Conservation (phyloP, 2,797 vertebrate species). For the Lycodopsis pacificus region DNA sequence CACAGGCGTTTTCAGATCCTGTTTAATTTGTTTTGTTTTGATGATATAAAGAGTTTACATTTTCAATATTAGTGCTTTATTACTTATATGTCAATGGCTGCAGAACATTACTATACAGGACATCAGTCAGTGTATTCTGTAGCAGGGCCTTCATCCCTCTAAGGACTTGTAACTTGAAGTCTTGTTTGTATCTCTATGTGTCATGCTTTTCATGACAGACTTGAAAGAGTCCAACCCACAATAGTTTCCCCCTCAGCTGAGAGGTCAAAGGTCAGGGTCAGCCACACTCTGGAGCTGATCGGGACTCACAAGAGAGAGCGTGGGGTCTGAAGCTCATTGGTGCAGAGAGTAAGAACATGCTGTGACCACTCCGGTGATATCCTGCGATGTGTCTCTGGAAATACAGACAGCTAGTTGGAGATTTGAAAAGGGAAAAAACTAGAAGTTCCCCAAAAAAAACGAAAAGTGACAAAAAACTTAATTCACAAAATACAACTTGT, state of each 20-base stretch:
- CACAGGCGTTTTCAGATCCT: too few species aligned
- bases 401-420: background rate
- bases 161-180: background rate
- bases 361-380: background rate
- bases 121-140: too few species aligned
- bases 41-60: too few species aligned
- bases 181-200: background rate
- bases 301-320: background rate
- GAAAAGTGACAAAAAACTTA: background rate
- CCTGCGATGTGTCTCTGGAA: background rate
- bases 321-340: background rate
- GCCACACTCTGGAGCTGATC: background rate
- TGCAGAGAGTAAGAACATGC: background rate
- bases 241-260: background rate
- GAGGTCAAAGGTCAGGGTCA: slow-evolving; percentile 15
- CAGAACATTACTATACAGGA: background rate
- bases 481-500: slow-evolving; percentile 43
- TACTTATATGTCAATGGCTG: background rate
- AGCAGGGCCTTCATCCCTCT: background rate
- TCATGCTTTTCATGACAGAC: background rate
- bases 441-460: background rate
- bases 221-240: background rate
- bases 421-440: background rate
- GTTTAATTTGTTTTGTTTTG: too few species aligned
- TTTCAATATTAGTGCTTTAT: background rate